Percentiles rank a stretch among this genome's conserved stretches.
Evolutionary conservation across 2,797 vertebrate genomes (phyloP).

Genomic region (Micropoecilia bifurca): DNA sequence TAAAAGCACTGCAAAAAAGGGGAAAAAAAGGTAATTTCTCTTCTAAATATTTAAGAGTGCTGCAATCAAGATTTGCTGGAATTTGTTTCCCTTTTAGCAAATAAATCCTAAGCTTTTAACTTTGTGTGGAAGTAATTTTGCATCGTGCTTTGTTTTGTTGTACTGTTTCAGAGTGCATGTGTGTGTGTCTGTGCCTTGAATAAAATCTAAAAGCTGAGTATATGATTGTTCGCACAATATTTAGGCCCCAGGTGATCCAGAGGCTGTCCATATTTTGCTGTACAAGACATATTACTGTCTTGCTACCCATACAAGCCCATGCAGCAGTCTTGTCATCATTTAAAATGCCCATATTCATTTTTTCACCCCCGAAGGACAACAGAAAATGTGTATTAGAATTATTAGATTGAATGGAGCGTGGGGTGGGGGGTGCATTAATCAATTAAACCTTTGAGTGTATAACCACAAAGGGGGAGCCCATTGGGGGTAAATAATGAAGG

Average conservation of each 20-base stretch:
- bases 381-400: constrained; percentile 60
- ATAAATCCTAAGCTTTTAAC: neutral
- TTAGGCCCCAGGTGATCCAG: constrained; percentile 34
- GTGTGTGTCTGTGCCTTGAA: constrained; percentile 2
- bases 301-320: constrained; percentile 25
- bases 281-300: constrained; percentile 45
- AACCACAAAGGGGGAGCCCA: constrained; percentile 67
- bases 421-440: constrained; percentile 56
- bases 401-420: constrained; percentile 55
- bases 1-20: neutral
- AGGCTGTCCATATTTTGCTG: constrained; percentile 19
- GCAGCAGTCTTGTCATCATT: constrained; percentile 55
- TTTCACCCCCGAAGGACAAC: constrained; percentile 48
- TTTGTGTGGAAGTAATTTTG: constrained; percentile 4
- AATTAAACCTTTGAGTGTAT: constrained; percentile 70
- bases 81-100: neutral
- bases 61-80: neutral
- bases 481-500: constrained; percentile 81
- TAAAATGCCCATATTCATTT: constrained; percentile 39
- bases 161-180: neutral
- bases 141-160: neutral
- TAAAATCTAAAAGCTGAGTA: constrained; percentile 32
- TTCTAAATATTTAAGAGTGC: neutral
- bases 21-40: neutral
- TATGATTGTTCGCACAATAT: constrained; percentile 14